These are phyloP conservation scores for Euglossa dilemma DNA, from an alignment of 1,140 invertebrate genomes.

Conservation along the genomic window DNA sequence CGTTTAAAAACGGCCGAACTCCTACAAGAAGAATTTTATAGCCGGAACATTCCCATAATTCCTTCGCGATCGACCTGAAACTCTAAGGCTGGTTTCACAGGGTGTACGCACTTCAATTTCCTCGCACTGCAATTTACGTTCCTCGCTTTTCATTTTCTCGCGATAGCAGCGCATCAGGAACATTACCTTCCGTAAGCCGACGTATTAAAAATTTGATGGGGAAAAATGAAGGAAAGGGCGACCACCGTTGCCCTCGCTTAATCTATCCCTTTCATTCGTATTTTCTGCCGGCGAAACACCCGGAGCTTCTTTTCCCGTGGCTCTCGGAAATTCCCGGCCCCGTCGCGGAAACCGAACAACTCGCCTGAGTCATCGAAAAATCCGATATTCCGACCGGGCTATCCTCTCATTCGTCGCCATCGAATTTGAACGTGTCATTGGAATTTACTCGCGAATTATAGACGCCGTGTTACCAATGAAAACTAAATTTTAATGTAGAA, in stretches of 20 bases:
- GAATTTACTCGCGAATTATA: neutral
- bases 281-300: neutral
- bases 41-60: too few species aligned
- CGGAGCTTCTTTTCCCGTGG: neutral
- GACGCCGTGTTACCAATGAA: too few species aligned
- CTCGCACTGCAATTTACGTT: neutral
- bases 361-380: neutral
- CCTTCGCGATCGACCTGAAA: neutral
- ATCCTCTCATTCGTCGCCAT: neutral
- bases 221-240: neutral
- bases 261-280: conserved; percentile 6
- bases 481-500: too few species aligned
- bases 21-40: too few species aligned
- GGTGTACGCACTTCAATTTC: neutral
- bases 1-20: too few species aligned
- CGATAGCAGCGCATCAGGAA: neutral
- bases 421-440: neutral
- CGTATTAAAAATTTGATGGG: conserved; percentile 36
- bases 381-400: neutral
- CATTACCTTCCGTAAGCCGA: neutral
- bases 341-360: neutral
- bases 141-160: conserved; percentile 1
- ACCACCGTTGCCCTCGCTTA: neutral
- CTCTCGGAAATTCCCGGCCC: neutral
- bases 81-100: neutral